Percentiles rank a stretch among this genome's conserved stretches.
phyloP scores from a whole-genome alignment of 2,113 vertebrate genomes.

The Gambusia holbrooki region DNA sequence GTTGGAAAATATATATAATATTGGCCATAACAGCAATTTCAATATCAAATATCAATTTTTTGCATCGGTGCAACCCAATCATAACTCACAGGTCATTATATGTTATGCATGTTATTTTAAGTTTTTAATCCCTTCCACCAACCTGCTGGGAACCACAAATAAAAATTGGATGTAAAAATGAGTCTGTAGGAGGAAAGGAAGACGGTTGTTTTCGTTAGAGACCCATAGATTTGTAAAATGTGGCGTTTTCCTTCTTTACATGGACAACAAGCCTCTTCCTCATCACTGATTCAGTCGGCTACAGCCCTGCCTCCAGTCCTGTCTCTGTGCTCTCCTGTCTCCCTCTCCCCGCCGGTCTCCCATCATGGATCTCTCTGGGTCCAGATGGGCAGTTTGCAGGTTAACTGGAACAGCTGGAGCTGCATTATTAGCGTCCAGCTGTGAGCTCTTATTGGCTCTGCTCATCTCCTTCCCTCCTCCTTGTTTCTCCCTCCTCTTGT shows the following conservation, averaged over 20 bases:
- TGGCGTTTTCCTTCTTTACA: background rate
- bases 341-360: conserved; percentile 70
- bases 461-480: conserved; percentile 75
- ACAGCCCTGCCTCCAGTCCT: background rate
- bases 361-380: conserved; percentile 85
- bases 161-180: no score
- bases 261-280: background rate
- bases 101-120: no score
- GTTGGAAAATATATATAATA: no score
- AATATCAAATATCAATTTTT: no score
- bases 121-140: no score
- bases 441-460: conserved; percentile 96
- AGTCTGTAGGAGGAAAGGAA: background rate
- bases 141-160: no score
- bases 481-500: conserved; percentile 52
- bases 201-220: no score
- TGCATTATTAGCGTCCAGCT: conserved; percentile 99
- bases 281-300: background rate
- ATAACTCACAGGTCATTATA: no score
- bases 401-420: conserved; percentile 99
- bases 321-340: conserved; percentile 20
- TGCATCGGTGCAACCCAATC: no score
- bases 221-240: background rate
- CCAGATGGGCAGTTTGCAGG: conserved; percentile 99
- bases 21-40: no score